These are phyloP conservation scores for Drosophila kepulauana DNA, from an alignment of 1,140 invertebrate species.

Conservation along the genomic window DNA sequence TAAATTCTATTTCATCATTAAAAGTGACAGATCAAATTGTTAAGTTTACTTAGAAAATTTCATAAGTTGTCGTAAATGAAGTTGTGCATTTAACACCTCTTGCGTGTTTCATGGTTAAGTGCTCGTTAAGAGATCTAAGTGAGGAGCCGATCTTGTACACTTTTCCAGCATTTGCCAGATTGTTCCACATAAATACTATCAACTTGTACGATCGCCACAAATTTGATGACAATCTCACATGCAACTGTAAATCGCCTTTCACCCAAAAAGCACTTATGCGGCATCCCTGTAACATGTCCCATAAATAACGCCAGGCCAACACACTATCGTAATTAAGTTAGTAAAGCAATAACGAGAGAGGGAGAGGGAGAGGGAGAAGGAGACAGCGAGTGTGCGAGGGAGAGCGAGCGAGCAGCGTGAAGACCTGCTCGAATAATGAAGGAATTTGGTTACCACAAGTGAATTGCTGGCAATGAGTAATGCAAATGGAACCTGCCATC, in stretches of 20 bases:
- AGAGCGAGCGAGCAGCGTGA: not conserved
- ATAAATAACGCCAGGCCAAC: constrained; percentile 39
- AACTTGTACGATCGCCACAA: constrained; percentile 22
- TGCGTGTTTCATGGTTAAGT: not conserved
- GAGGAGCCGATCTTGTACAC: not conserved
- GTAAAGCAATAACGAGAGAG: not conserved
- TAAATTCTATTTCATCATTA: not conserved
- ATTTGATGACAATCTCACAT: constrained; percentile 52
- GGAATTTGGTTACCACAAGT: constrained; percentile 43
- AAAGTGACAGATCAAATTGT: not conserved
- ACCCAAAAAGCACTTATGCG: constrained; percentile 51
- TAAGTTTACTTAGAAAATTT: not conserved
- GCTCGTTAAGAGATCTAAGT: not conserved
- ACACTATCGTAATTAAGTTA: constrained; percentile 39
- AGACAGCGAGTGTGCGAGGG: not conserved
- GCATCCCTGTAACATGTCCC: constrained; percentile 43
- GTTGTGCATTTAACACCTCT: not conserved
- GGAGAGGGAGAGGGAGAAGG: not conserved
- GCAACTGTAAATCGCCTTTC: constrained; percentile 51
- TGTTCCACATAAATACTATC: constrained; percentile 41
- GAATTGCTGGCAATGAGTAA: constrained; percentile 56
- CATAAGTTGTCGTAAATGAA: not conserved
- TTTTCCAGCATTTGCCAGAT: constrained; percentile 19
- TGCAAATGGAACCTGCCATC: constrained; percentile 55
- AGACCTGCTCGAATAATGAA: constrained; percentile 22